Evolutionary conservation across 2,113 vertebrate genomes (phyloP), one percentile per base, ranked within the genome.

Genomic region (Nipponia nippon): DNA sequence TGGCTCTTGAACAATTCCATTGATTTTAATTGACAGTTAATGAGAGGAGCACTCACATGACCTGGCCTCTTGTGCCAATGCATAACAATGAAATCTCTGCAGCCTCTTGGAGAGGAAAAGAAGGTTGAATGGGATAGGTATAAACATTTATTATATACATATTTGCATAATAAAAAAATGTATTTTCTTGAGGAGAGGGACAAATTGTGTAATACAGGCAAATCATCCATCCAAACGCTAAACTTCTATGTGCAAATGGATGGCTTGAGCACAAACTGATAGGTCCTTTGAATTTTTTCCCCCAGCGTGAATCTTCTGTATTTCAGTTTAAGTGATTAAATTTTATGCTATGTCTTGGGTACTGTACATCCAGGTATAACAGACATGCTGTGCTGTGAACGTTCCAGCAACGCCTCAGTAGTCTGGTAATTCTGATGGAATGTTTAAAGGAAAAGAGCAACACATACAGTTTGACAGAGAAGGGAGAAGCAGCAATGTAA

Each of bases 11-110:
- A 94, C 46, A 88, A 83, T 83, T 72, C n/a, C n/a, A 88, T 87
- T 10, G 29, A 84, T 93, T 96, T 91, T 95, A 95, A 92, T 94
- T 94, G 93, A 58, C 26, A 46, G 38, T 82, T 95, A 95, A 94
- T 83, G 87, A 95, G 58, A 76, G 26, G 62, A 87, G 42, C 53
- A 32, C 46, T 95, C 46, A 3, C 16, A 21, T 90, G 89, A 87
- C 78, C 73, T 62, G 53, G 49, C 42, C 5, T 55, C 71, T 86
- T 75, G 80, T 67, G 70, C n/a, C 62, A 62, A 9, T 77, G 22
- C 46, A 32, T 76, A 87, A 69, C 52, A 77, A 46, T 85, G 73
- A 92, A 59, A 92, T 42, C 21, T 75, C 34, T 38, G 15, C 62
- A 87, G 67, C 67, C 36, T 72, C 50, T 50, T 80, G 46, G 52